Base-by-base conservation (phyloP, 2,113 vertebrate species). In the Thunnus maccoyii region DNA sequence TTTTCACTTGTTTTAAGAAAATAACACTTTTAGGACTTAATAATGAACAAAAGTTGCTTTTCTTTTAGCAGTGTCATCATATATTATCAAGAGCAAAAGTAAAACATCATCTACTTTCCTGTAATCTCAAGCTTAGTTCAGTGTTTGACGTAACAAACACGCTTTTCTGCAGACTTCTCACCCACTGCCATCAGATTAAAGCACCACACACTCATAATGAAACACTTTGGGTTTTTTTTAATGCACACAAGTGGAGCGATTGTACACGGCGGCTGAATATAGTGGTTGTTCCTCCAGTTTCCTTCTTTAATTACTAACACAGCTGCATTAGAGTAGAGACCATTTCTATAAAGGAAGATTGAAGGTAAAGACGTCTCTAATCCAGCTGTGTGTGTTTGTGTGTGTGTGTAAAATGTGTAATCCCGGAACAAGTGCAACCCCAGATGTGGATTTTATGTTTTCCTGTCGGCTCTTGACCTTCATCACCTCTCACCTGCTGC, bases 391-490 rank as follows among this genome's bases (percentile, higher is more conserved):
- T 78, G 75, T 76, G 32, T 30, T 0, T 73, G 61, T 72, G 25
- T 44, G 14, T 55, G 41, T 47, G 18, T 25, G 63, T 51, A 1
- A 57, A 56, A 67, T 67, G 47, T 27, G 61, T 58, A 52, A 76
- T 85, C 48, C 30, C 17, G 16, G 64, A 83, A 78, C 82, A 90
- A 87, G 86, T 88, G 78, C 81, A 74, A 76, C 14, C 60, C 48
- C 87, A 88, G 76, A 86, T 85, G 90, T 88, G 82, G 32, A 52
- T 72, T 82, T 78, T 78, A 86, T 71, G 60, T 46, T 80, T 91
- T 91, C 80, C 86, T 80, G 83, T 76, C 70, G 60, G 77, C 27
- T 76, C 61, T 65, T 78, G 74, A 88, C 78, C 78, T 63, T 62
- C 30, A 2, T 72, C 52, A 86, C 88, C 86, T 80, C 72, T 84